Evolutionary conservation across 2,113 vertebrate genomes (phyloP), one percentile per base, ranked within the genome.

Genomic region (Saguinus midas): DNA sequence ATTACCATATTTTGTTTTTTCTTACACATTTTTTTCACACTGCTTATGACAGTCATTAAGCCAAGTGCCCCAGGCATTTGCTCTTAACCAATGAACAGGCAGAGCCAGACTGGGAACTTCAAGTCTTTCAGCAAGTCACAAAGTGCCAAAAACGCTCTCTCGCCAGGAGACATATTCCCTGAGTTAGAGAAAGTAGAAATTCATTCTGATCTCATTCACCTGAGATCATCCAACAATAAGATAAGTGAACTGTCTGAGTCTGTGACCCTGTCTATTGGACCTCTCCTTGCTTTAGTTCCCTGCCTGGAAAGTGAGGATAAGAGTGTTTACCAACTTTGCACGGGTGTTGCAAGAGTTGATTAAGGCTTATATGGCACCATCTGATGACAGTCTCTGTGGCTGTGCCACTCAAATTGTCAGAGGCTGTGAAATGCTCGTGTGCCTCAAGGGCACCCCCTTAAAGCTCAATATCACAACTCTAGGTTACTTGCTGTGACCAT

Each of bases 1-100:
- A 87, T 87, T 79, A 78, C 45, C 90, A 84, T 72, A 87, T 90
- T 96, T 96, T 97, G 90, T 87, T 96, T 94, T 93, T 96, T 96
- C 94, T 94, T 93, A 95, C 64, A 72, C 92, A 64, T 92, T 93
- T 96, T 96, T 91, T 90, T 93, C 87, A 25, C 75, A 83, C 66
- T 50, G 43, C 43, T 82, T 91, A 83, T 70, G 90, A 82, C 73
- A 93, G 82, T 66, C 35, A 52, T 92, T 93, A 96, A 94, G 90
- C 70, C 90, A 96, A 91, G 75, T 91, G 97, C 92, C 92, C 92
- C 64, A 90, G 37, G 76, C 96, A 94, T 96, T 96, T 92, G 58
- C 80, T 97, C 70, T 78, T 87, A 75, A 84, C 94, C 92, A 95
- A 55, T 86, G 75, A 93, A 92, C 84, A 96, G 75, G 70, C 85